Conservation (phyloP, 2,888 invertebrate species). For the Parthenolecanium corni region DNA sequence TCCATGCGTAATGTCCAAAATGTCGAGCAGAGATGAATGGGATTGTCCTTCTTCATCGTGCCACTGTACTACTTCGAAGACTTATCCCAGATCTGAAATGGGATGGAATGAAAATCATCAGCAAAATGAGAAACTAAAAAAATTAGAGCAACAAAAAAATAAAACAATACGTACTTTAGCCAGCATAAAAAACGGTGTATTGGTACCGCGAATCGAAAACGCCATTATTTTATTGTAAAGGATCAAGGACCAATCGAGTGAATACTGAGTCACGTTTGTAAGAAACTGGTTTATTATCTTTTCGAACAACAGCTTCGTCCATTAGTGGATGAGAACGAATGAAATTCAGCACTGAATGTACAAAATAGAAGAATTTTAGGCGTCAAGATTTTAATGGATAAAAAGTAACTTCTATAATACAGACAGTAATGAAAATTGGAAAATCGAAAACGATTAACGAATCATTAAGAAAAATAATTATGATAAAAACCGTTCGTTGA, state of each 20-base stretch:
- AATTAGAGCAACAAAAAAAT: too few species aligned
- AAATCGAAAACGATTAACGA: too few species aligned
- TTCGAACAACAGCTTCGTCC: conserved; percentile 91
- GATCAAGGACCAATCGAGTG: conserved; percentile 82
- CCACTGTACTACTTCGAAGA: conserved; percentile 92
- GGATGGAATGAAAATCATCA: conserved; percentile 9
- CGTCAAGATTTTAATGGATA: too few species aligned
- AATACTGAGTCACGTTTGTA: conserved; percentile 86
- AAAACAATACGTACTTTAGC: conserved; percentile 52
- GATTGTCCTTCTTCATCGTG: conserved; percentile 61
- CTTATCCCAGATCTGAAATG: conserved; percentile 66
- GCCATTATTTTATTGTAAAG: conserved; percentile 66
- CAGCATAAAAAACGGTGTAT: conserved; percentile 83
- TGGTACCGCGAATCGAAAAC: conserved; percentile 63
- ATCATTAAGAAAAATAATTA: too few species aligned
- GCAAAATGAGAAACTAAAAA: too few species aligned
- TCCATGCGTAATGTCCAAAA: conserved; percentile 81
- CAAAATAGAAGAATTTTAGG: too few species aligned
- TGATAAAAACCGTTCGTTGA: too few species aligned
- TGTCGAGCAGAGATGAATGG: conserved; percentile 74
- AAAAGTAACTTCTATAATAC: too few species aligned
- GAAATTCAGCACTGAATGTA: conserved; percentile 85
- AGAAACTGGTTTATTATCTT: conserved; percentile 85
- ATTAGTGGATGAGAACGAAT: conserved; percentile 94
- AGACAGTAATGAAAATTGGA: too few species aligned